These are phyloP conservation scores for Dryadula phaetusa DNA, from an alignment of 2,888 invertebrate genomes.

Conservation along the genomic window DNA sequence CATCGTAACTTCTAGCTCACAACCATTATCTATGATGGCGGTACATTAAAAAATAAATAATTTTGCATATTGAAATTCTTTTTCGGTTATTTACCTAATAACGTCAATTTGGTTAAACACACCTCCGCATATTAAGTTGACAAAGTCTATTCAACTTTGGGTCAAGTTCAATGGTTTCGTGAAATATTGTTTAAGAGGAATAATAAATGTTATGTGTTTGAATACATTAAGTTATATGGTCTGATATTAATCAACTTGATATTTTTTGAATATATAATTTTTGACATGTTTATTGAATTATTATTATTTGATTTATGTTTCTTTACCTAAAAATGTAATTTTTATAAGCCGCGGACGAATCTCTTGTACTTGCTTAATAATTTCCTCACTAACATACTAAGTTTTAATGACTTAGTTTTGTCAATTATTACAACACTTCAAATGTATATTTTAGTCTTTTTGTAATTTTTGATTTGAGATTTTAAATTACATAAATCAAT, in stretches of 20 bases:
- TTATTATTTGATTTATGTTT: not conserved
- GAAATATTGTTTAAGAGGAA: not conserved
- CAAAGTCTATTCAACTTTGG: slow-evolving; percentile 33
- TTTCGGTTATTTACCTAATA: slow-evolving; percentile 7
- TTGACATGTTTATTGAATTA: not conserved
- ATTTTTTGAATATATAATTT: not conserved
- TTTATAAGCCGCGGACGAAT: too few relatives aligned
- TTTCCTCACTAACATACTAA: too few relatives aligned
- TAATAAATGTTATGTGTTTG: not conserved
- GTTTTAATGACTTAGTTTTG: too few relatives aligned
- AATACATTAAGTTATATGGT: not conserved
- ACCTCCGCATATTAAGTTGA: slow-evolving; percentile 14
- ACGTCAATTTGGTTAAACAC: slow-evolving; percentile 1
- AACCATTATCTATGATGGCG: too few relatives aligned
- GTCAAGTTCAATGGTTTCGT: slow-evolving; percentile 29
- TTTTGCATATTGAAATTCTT: not conserved
- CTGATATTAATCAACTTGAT: not conserved
- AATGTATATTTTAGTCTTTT: too few relatives aligned
- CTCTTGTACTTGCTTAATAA: too few relatives aligned
- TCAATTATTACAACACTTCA: too few relatives aligned
- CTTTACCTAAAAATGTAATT: too few relatives aligned
- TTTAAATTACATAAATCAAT: too few relatives aligned
- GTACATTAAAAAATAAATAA: not conserved
- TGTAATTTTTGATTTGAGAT: too few relatives aligned
- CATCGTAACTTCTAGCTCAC: too few relatives aligned